Evolutionary conservation across 37 sponge, comb jelly and placozoan species (phyloP).

Genomic region (Aphrocallistes beatrix): DNA sequence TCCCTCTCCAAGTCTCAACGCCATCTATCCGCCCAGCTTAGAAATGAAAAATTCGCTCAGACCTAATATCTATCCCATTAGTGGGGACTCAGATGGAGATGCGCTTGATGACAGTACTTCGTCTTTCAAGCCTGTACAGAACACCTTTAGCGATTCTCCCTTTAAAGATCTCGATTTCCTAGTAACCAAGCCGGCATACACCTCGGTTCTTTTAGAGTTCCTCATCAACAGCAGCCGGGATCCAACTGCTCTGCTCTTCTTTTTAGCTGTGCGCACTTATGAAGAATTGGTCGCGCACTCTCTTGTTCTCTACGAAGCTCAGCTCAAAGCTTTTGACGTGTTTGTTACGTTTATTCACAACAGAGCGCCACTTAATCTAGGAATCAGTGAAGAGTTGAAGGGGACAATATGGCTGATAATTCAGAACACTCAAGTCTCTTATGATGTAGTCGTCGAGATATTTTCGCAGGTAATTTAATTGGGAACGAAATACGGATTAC

Average conservation of each 20-base stretch:
- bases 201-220: conserved; percentile 10
- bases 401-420: background rate
- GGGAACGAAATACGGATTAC: too few species aligned
- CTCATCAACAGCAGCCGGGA: conserved; percentile 9
- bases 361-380: background rate
- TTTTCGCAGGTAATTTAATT: background rate
- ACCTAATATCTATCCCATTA: background rate
- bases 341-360: background rate
- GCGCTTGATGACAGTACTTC: background rate
- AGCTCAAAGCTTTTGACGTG: conserved; percentile 2
- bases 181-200: background rate
- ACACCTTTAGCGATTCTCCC: background rate
- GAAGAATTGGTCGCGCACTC: background rate
- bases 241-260: background rate
- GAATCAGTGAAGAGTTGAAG: background rate
- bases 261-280: background rate
- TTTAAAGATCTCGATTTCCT: background rate
- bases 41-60: background rate
- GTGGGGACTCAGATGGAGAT: conserved; percentile 5
- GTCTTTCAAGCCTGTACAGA: background rate
- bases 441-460: conserved; percentile 1
- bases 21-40: background rate
- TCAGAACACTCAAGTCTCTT: background rate
- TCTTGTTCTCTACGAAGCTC: background rate
- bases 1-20: background rate